These are phyloP conservation scores for Nannospalax galili DNA, from an alignment of 2,113 vertebrate genomes.

Conservation along the genomic window DNA sequence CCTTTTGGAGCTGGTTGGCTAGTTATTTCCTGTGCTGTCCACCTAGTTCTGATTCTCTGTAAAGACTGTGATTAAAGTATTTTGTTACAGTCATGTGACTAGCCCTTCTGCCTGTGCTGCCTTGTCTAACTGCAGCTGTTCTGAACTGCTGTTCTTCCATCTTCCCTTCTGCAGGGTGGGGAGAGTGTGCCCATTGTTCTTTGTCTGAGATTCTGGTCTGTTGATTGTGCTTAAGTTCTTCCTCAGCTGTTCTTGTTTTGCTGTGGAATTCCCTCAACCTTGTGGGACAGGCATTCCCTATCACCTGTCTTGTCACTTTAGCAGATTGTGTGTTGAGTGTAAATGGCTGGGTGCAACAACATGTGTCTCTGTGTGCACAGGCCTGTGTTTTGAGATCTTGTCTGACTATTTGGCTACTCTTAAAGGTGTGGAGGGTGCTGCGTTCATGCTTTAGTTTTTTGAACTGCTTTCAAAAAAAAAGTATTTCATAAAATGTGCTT, in stretches of 20 bases:
- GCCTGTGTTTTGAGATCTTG: background rate
- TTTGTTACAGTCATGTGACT: background rate
- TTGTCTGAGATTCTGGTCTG: background rate
- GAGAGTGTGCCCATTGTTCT: background rate
- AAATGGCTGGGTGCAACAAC: background rate
- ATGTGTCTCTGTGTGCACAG: background rate
- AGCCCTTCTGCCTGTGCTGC: background rate
- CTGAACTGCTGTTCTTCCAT: background rate
- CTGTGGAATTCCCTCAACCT: constrained; percentile 38
- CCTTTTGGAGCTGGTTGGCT: background rate
- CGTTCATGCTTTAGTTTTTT: background rate
- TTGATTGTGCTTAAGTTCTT: background rate
- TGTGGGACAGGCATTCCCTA: background rate
- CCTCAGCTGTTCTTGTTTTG: constrained; percentile 62
- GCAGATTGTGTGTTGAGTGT: background rate
- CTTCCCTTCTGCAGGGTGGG: background rate
- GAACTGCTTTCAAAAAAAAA: background rate
- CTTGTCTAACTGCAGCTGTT: background rate
- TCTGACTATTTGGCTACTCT: background rate
- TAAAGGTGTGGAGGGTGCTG: background rate
- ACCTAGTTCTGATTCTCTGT: background rate
- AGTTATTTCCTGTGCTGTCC: background rate
- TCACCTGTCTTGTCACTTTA: constrained; percentile 61
- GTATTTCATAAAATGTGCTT: background rate
- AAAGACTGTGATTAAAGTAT: background rate